phyloP scores from a whole-genome alignment of 2,113 vertebrate genomes.

The Sapayoa aenigma region DNA sequence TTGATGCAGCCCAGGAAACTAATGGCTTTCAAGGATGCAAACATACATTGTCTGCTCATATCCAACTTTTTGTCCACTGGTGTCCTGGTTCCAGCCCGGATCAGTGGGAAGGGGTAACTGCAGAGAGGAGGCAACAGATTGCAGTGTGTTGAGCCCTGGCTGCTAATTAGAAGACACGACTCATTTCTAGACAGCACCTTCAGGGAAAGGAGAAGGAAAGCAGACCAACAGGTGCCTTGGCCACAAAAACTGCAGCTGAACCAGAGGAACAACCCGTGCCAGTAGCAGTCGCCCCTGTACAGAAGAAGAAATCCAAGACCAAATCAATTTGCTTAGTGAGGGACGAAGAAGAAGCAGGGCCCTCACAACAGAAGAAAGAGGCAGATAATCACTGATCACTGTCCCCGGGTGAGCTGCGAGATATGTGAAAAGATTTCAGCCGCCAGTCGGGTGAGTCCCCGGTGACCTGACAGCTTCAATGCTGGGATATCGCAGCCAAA shows the following conservation, averaged over 20 bases:
- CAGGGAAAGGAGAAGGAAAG: not conserved
- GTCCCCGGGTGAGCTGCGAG: not conserved
- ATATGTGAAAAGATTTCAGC: not conserved
- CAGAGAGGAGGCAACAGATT: not conserved
- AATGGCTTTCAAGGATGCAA: no score
- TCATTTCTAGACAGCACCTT: not conserved
- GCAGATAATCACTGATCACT: not conserved
- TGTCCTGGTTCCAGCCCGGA: not conserved
- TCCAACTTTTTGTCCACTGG: not conserved
- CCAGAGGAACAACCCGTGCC: not conserved
- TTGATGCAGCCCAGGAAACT: no score
- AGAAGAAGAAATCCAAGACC: not conserved
- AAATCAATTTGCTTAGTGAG: not conserved
- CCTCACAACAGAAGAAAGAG: not conserved
- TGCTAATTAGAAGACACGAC: not conserved
- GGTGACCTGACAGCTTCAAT: not conserved
- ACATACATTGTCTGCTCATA: not conserved
- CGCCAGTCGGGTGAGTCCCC: not conserved
- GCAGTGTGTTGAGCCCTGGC: not conserved
- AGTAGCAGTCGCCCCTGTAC: not conserved
- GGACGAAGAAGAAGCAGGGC: not conserved
- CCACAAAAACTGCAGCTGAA: not conserved
- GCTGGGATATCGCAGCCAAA: rapidly evolving
- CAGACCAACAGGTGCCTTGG: not conserved
- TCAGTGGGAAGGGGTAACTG: not conserved